Percentiles rank a stretch among this genome's conserved stretches.
phyloP scores from a whole-genome alignment of 2,113 vertebrate species.

The Zosterops hypoxanthus region DNA sequence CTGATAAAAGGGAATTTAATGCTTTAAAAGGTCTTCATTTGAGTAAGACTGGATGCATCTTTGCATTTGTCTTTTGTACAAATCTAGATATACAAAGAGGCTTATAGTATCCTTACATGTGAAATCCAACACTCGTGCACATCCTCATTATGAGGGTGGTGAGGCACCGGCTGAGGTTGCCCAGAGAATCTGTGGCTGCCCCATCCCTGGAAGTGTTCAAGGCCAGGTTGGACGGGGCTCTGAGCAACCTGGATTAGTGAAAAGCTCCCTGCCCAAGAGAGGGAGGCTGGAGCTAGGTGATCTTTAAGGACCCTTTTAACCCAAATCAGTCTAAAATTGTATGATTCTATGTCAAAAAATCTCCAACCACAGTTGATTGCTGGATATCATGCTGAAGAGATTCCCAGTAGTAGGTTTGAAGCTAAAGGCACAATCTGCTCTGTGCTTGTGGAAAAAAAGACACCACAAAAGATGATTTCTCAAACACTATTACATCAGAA shows the following conservation, averaged over 20 bases:
- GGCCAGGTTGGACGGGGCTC: not conserved
- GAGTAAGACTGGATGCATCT: not conserved
- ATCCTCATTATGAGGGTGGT: not conserved
- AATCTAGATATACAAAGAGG: not conserved
- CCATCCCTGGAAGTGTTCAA: not conserved
- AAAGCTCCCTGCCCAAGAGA: not conserved
- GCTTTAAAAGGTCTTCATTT: not conserved
- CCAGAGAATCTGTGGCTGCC: not conserved
- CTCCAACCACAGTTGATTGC: not conserved
- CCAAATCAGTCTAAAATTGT: not conserved
- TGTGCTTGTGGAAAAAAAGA: not conserved
- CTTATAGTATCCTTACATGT: not conserved
- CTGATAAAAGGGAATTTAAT: not conserved
- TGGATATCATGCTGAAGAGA: not conserved
- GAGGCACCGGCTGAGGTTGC: too few relatives aligned
- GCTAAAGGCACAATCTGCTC: not conserved
- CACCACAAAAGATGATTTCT: not conserved
- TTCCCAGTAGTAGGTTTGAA: not conserved
- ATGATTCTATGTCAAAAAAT: not conserved
- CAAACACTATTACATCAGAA: not conserved
- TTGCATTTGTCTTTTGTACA: not conserved
- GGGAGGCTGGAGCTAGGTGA: not conserved
- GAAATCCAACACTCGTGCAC: not conserved
- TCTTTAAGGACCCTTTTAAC: not conserved
- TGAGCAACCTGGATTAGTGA: not conserved